These are phyloP conservation scores for Piscicola geometra DNA, from an alignment of 2,888 invertebrate genomes.

Conservation along the genomic window DNA sequence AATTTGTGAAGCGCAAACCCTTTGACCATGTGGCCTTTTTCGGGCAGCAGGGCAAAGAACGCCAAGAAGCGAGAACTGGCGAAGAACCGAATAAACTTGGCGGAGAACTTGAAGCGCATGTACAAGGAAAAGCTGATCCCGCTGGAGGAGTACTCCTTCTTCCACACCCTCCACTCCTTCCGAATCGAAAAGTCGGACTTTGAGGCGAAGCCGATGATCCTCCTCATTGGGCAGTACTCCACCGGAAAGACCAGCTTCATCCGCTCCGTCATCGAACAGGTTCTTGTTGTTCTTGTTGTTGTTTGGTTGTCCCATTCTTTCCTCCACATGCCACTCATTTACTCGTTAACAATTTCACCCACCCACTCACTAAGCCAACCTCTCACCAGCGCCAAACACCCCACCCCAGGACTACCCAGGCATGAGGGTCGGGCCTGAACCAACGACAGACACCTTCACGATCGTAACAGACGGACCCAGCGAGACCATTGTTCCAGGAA, in stretches of 20 bases:
- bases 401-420: constrained; percentile 21
- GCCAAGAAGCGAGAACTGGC: neutral
- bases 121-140: constrained; percentile 22
- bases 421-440: constrained; percentile 31
- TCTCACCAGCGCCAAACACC: neutral
- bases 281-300: too few species aligned
- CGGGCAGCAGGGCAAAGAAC: neutral
- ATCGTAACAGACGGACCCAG: constrained; percentile 25
- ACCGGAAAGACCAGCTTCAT: constrained; percentile 30
- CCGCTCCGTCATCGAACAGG: constrained; percentile 21
- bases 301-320: too few species aligned
- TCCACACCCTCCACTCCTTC: constrained; percentile 29
- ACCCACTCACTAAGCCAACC: too few species aligned
- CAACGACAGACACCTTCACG: constrained; percentile 28
- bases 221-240: constrained; percentile 27
- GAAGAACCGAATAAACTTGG: neutral
- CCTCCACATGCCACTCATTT: too few species aligned
- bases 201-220: constrained; percentile 26
- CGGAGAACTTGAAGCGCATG: constrained; percentile 24
- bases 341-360: neutral
- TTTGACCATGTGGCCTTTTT: neutral
- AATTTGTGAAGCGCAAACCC: too few species aligned
- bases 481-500: constrained; percentile 25
- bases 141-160: constrained; percentile 17
- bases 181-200: constrained; percentile 28